phyloP scores from a whole-genome alignment of 2,797 vertebrate species.

The Morelia viridis region DNA sequence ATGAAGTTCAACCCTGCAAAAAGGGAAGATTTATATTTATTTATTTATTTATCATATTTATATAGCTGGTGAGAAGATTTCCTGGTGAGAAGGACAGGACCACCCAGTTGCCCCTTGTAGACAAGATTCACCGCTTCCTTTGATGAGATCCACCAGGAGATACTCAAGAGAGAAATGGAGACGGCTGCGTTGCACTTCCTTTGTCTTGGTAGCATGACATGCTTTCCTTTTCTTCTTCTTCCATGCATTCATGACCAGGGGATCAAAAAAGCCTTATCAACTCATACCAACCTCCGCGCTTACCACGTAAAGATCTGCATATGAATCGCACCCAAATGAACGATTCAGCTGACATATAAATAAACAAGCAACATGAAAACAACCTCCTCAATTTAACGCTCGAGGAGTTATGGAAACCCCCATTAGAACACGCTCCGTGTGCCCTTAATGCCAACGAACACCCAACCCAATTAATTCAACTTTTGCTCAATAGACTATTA shows the following conservation, averaged over 20 bases:
- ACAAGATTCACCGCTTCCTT: too few relatives aligned
- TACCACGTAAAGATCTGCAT: neutral
- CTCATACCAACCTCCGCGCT: neutral
- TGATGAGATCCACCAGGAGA: too few relatives aligned
- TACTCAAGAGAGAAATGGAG: too few relatives aligned
- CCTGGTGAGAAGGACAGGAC: too few relatives aligned
- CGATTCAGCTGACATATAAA: conserved; percentile 31
- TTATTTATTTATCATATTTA: too few relatives aligned
- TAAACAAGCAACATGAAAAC: conserved; percentile 56
- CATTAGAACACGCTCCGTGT: conserved; percentile 57
- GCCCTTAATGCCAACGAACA: conserved; percentile 69
- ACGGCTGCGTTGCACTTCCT: neutral
- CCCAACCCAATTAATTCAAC: conserved; percentile 74
- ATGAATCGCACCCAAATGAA: neutral
- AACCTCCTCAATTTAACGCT: conserved; percentile 12
- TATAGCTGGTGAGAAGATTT: too few relatives aligned
- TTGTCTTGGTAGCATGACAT: neutral
- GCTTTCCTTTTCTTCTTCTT: neutral
- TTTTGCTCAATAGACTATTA: conserved; percentile 65
- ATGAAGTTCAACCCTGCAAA: too few relatives aligned
- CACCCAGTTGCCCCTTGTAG: too few relatives aligned
- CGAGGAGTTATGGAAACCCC: conserved; percentile 57
- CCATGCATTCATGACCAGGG: neutral
- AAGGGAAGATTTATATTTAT: too few relatives aligned
- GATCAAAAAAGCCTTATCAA: neutral